Percentiles rank a stretch among this genome's conserved stretches.
These are phyloP conservation scores for Poecile atricapillus DNA, from an alignment of 2,113 vertebrate genomes.

Conservation along the genomic window DNA sequence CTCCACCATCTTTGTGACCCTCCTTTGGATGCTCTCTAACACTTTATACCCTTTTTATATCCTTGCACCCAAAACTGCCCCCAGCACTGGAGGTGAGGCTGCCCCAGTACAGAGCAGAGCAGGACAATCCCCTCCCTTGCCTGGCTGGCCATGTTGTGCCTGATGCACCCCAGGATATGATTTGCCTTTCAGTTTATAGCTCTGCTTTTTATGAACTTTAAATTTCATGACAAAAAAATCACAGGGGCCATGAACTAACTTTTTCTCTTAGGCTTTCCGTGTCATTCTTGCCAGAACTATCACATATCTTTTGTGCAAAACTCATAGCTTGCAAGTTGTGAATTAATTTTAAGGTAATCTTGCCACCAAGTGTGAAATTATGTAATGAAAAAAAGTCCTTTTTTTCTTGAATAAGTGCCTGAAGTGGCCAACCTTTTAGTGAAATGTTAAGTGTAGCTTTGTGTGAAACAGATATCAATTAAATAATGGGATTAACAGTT, in stretches of 20 bases:
- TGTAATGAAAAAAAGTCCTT: not conserved
- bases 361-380: not conserved
- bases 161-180: not conserved
- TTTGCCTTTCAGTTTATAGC: not conserved
- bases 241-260: not conserved
- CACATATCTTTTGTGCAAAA: not conserved
- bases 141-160: fast-evolving
- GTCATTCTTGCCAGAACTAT: not conserved
- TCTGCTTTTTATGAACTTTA: not conserved
- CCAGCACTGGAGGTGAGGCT: fast-evolving
- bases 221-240: not conserved
- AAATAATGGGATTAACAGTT: not conserved
- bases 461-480: not conserved
- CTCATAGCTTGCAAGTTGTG: not conserved
- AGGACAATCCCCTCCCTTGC: not conserved
- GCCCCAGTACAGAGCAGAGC: not conserved
- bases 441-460: not conserved
- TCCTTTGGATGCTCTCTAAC: not conserved
- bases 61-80: fast-evolving
- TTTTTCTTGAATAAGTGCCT: not conserved
- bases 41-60: not conserved
- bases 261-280: not conserved
- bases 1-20: too few relatives aligned
- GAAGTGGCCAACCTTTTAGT: not conserved
- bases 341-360: not conserved